Evolutionary conservation across 2,797 vertebrate genomes (phyloP).

Genomic region (Alosa sapidissima): DNA sequence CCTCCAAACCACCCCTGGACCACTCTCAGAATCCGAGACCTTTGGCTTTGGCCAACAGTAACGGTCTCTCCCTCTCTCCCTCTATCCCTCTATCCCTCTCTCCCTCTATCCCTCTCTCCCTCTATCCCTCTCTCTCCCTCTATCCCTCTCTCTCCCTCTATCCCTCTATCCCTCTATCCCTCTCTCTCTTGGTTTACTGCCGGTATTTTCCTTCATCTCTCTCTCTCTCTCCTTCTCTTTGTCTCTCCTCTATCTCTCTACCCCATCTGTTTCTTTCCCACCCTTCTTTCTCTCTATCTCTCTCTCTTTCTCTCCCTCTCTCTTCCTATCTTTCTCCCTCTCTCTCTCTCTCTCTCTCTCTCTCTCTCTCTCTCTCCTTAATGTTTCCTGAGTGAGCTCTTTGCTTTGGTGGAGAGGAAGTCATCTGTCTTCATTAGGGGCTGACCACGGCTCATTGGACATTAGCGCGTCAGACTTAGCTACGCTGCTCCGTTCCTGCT

Average conservation of each 20-base stretch:
- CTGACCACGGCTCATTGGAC: slow-evolving; percentile 13
- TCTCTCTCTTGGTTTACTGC: neutral
- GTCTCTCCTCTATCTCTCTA: neutral
- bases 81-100: neutral
- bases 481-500: neutral
- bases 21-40: neutral
- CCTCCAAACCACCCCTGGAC: neutral
- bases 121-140: neutral
- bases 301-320: neutral
- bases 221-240: neutral
- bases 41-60: too few relatives aligned
- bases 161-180: neutral
- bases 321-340: neutral
- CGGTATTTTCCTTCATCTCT: neutral
- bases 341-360: neutral
- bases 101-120: neutral
- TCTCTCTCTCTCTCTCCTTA: neutral
- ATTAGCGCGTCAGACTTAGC: slow-evolving; percentile 5
- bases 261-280: neutral
- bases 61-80: neutral
- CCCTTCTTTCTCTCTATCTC: neutral
- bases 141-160: neutral
- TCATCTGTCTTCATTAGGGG: slow-evolving; percentile 17
- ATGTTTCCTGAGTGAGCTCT: slow-evolving; percentile 8
- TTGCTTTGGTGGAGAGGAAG: slow-evolving; percentile 2